Percentiles rank a stretch among this genome's conserved stretches.
These are phyloP conservation scores for Corythornis vintsioides DNA, from an alignment of 2,113 vertebrate species.

Conservation along the genomic window DNA sequence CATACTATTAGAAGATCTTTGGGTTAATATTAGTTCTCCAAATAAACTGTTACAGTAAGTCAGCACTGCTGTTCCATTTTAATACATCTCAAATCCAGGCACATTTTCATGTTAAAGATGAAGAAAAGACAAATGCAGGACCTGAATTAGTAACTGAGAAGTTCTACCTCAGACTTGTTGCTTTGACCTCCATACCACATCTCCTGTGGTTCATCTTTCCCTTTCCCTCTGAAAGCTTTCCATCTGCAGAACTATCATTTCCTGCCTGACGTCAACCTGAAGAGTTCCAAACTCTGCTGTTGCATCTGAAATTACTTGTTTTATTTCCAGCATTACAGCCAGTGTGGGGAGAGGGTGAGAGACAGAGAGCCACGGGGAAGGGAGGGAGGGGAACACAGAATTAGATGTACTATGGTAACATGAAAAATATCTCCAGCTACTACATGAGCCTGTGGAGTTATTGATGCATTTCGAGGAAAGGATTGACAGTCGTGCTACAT, in stretches of 20 bases:
- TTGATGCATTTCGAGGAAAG: not conserved
- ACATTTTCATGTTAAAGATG: not conserved
- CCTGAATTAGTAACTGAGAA: constrained; percentile 4
- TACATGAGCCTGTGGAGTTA: not conserved
- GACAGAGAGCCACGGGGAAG: too few relatives aligned
- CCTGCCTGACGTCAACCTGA: constrained; percentile 59
- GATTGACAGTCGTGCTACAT: not conserved
- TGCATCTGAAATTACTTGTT: constrained; percentile 51
- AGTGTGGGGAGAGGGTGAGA: not conserved
- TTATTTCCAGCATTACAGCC: constrained; percentile 20
- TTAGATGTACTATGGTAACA: not conserved
- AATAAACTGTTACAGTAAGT: not conserved
- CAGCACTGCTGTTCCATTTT: not conserved
- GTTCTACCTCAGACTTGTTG: constrained; percentile 14
- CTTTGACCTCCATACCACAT: constrained; percentile 46
- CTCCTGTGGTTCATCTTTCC: constrained; percentile 59
- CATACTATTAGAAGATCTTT: not conserved
- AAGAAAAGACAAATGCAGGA: not conserved
- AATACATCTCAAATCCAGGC: not conserved
- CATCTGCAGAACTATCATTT: constrained; percentile 66
- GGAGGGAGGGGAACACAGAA: not conserved
- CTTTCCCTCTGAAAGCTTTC: constrained; percentile 60
- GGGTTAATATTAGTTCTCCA: not conserved
- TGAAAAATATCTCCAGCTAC: not conserved
- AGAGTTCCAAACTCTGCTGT: constrained; percentile 43